Percentiles rank a stretch among this genome's conserved stretches.
These are phyloP conservation scores for Scaptomyza flava DNA, from an alignment of 2,888 invertebrate species.

Conservation along the genomic window DNA sequence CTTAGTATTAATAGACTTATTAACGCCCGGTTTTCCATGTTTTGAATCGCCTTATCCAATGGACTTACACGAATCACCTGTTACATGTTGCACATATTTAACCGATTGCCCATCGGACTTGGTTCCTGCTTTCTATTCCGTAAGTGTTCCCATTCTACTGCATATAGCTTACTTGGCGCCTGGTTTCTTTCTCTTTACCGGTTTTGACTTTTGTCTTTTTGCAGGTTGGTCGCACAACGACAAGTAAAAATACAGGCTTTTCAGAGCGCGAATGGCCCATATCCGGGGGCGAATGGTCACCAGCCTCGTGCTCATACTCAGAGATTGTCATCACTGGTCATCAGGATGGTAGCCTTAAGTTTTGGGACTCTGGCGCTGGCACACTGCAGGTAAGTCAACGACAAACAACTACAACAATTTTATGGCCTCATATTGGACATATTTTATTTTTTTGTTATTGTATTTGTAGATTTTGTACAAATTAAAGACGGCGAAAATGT, in stretches of 20 bases:
- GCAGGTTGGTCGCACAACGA: conserved; percentile 89
- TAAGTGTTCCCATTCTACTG: conserved; percentile 50
- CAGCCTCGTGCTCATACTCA: conserved; percentile 97
- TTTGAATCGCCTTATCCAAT: conserved; percentile 99
- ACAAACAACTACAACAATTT: background rate
- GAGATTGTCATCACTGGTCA: conserved; percentile 99
- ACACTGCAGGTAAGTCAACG: conserved; percentile 89
- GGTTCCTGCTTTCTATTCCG: conserved; percentile 98
- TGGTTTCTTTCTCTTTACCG: background rate
- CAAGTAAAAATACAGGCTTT: conserved; percentile 92
- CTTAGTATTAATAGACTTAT: conserved; percentile 98
- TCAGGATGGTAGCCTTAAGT: conserved; percentile 99
- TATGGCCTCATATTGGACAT: background rate
- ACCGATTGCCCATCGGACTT: conserved; percentile 99
- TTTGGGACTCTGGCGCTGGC: conserved; percentile 99
- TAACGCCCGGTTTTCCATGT: conserved; percentile 97
- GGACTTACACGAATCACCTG: conserved; percentile 99
- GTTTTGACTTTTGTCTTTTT: background rate
- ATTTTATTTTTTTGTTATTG: background rate
- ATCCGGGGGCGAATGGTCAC: conserved; percentile 97
- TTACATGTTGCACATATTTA: conserved; percentile 98
- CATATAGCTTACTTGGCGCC: no score
- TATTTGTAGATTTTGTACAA: conserved; percentile 92
- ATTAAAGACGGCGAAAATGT: conserved; percentile 96
- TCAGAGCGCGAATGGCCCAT: conserved; percentile 98